A percentile compares a stretch with the other conserved stretches of the same genome.
Conservation (phyloP, 2,797 vertebrate genomes). For the Peromyscus eremicus region DNA sequence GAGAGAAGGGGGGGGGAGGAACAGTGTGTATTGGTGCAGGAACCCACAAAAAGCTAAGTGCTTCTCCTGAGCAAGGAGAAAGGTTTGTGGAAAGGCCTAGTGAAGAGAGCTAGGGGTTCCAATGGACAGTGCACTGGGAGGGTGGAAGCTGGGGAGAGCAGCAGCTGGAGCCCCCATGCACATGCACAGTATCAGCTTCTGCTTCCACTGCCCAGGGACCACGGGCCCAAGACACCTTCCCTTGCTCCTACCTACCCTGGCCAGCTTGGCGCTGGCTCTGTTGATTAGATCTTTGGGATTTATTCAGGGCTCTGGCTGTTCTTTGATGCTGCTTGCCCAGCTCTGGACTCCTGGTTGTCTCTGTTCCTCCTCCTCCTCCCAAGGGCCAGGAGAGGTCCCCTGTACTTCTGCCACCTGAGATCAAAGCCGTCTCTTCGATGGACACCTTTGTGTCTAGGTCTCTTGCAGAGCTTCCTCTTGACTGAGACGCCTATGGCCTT, state of each 20-base stretch:
- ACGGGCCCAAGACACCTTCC: rapidly evolving
- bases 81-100: neutral
- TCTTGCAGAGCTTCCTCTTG: neutral
- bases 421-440: slow-evolving; percentile 17
- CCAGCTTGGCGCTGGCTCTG: neutral
- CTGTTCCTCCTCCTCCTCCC: neutral
- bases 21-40: neutral
- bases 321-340: neutral
- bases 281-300: neutral
- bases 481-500: neutral
- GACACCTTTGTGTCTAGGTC: neutral
- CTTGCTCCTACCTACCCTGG: neutral
- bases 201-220: no score
- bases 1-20: neutral
- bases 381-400: neutral
- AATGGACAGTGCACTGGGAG: no score
- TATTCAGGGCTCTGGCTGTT: neutral
- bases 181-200: neutral
- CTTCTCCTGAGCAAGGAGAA: neutral
- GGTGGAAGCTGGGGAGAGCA: neutral
- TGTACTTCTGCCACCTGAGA: neutral
- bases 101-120: neutral
- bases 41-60: neutral
- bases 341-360: neutral
- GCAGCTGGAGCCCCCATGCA: neutral